Percentiles rank a stretch among this genome's conserved stretches.
Evolutionary conservation across 2,113 vertebrate species (phyloP).

Genomic region (Trinectes maculatus): DNA sequence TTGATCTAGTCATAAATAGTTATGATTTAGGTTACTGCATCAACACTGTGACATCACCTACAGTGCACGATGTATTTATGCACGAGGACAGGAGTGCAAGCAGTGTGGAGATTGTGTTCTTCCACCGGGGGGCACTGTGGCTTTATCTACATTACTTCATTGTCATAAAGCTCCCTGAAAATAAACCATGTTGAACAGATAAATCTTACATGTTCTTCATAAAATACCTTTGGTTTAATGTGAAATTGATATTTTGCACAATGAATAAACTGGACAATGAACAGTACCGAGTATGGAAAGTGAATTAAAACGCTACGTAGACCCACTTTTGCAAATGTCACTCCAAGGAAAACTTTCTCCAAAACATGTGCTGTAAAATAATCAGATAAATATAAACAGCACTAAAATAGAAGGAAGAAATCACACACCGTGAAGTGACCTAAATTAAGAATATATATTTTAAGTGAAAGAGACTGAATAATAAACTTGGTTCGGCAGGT

Average conservation of each 20-base stretch:
- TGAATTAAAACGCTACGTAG: not conserved
- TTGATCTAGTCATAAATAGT: no score
- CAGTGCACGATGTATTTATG: not conserved
- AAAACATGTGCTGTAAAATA: not conserved
- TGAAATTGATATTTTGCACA: not conserved
- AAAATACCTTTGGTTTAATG: not conserved
- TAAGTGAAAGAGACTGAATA: not conserved
- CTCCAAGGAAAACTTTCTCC: not conserved
- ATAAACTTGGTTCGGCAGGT: not conserved
- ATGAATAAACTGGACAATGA: not conserved
- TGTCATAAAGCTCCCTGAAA: not conserved
- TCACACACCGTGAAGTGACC: no score
- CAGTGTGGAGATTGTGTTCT: not conserved
- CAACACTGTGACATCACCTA: no score
- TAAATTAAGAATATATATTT: not conserved
- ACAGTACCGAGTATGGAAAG: not conserved
- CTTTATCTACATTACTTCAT: not conserved
- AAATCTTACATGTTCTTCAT: not conserved
- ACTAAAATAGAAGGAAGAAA: not conserved
- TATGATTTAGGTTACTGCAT: no score
- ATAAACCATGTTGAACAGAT: not conserved
- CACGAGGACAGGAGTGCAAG: not conserved
- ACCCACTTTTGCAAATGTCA: not conserved
- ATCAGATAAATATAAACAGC: not conserved
- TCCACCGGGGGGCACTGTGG: slow-evolving; percentile 5